Base-by-base conservation (phyloP, 2,113 vertebrate species). In the Rousettus leschenaultii region DNA sequence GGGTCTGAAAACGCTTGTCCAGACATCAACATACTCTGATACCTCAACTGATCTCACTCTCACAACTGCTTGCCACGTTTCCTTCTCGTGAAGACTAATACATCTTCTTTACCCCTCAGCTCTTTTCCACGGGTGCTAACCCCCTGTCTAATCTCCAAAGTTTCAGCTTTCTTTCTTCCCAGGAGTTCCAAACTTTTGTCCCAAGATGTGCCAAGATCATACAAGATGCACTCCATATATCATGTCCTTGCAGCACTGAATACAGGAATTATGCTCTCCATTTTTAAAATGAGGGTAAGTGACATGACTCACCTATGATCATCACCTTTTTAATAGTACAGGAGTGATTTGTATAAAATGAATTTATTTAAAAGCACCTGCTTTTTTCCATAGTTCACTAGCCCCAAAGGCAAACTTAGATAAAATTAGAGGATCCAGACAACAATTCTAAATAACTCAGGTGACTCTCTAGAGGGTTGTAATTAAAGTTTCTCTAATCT, bases 401-500 rank as follows among this genome's bases (percentile, higher is more conserved):
- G 68, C 38, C 87, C 79, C 90, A 70, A 68, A 82, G 68, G 51
- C 26, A 92, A 59, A 6, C 0, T 18, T 71, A 38, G 77, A 84
- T 48, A 82, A 92, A 89, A 70, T 21, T 38, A 74, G 68, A 65
- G n/a, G 16, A 95, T 70, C 3, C 22, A 70, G 51, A 57, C 43
- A 86, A 57, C 24, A 35, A 65, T 73, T 78, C 51, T 78, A 68
- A 93, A 57, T 55, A 93, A 96, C 84, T 79, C 48, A 71, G n/a
- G 78, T 95, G 79, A 75, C 33, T 89, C 73, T 93, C 94, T 68
- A 66, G 77, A 91, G 83, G 22, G 35, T 16, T 86, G 63, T 93
- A 95, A 95, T 95, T 95, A 92, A 95, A 79, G 55, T 93, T 85
- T 74, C 77, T 93, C 12, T 70, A 22, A 86, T 75, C n/a, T 84